Evolutionary conservation across 2,113 vertebrate species (phyloP).

Genomic region (Melanerpes formicivorus): DNA sequence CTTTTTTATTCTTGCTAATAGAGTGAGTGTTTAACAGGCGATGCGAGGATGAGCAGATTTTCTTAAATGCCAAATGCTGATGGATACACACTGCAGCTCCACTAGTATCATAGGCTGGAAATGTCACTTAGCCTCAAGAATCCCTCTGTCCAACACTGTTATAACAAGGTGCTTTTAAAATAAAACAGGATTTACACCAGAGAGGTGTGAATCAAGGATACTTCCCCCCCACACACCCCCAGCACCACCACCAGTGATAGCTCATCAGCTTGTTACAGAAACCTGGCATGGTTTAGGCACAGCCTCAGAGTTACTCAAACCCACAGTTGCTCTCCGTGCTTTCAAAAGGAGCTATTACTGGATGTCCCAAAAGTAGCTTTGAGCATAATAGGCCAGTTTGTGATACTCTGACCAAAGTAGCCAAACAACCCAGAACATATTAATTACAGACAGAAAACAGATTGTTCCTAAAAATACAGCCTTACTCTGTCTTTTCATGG

Average conservation of each 20-base stretch:
- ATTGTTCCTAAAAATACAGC: conserved; percentile 53
- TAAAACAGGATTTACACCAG: conserved; percentile 60
- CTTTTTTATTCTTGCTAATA: background rate
- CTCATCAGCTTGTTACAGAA: conserved; percentile 61
- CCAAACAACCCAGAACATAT: conserved; percentile 52
- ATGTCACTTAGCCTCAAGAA: conserved; percentile 70
- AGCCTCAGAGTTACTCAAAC: conserved; percentile 11
- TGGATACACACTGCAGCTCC: conserved; percentile 57
- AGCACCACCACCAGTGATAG: background rate
- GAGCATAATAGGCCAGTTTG: conserved; percentile 40
- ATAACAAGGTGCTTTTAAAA: conserved; percentile 69
- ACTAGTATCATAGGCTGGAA: conserved; percentile 62
- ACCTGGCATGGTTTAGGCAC: conserved; percentile 48
- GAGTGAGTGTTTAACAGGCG: conserved; percentile 49
- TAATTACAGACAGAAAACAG: conserved; percentile 65
- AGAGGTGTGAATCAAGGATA: conserved; percentile 57
- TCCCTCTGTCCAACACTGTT: conserved; percentile 65
- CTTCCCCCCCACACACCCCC: too few relatives aligned
- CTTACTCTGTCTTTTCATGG: conserved; percentile 35
- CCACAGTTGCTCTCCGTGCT: conserved; percentile 16
- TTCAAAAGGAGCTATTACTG: background rate
- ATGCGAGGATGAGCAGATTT: conserved; percentile 61
- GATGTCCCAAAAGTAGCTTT: too few relatives aligned
- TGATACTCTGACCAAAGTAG: conserved; percentile 26
- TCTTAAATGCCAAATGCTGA: conserved; percentile 70